Conservation (phyloP, 2,113 vertebrate species). For the Corythoichthys haematopterus region DNA sequence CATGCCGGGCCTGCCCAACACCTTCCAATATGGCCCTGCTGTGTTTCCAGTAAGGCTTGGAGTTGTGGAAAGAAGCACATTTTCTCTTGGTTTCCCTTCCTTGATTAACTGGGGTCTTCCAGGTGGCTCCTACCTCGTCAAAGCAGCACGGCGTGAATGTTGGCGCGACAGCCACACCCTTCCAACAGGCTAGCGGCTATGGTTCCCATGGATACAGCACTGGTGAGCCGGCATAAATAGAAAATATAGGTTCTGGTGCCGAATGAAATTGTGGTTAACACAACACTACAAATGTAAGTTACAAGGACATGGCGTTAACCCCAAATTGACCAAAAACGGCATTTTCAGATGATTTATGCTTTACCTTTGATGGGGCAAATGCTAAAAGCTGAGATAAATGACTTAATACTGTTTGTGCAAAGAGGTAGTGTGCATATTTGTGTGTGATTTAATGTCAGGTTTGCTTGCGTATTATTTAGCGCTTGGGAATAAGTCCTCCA, state of each 20-base stretch:
- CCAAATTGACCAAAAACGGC: not conserved
- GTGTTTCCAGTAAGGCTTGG: constrained; percentile 89
- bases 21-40: constrained; percentile 96
- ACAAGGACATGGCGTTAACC: not conserved
- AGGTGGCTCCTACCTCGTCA: constrained; percentile 97
- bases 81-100: not conserved
- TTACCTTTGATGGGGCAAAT: too few species aligned
- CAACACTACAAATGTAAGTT: not conserved
- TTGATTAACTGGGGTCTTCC: not conserved
- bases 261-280: not conserved
- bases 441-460: not conserved
- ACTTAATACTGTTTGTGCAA: too few species aligned
- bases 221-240: constrained; percentile 68
- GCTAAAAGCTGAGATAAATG: too few species aligned
- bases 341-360: too few species aligned
- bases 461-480: not conserved
- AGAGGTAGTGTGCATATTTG: not conserved
- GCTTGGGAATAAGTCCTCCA: not conserved
- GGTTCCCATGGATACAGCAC: constrained; percentile 94
- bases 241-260: constrained; percentile 16
- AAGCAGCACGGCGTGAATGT: constrained; percentile 98
- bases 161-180: constrained; percentile 88
- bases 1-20: constrained; percentile 92
- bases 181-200: constrained; percentile 94
- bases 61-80: not conserved